Base-by-base conservation (phyloP, 1,140 invertebrate genomes). In the Himalopsyche phryganea region DNA sequence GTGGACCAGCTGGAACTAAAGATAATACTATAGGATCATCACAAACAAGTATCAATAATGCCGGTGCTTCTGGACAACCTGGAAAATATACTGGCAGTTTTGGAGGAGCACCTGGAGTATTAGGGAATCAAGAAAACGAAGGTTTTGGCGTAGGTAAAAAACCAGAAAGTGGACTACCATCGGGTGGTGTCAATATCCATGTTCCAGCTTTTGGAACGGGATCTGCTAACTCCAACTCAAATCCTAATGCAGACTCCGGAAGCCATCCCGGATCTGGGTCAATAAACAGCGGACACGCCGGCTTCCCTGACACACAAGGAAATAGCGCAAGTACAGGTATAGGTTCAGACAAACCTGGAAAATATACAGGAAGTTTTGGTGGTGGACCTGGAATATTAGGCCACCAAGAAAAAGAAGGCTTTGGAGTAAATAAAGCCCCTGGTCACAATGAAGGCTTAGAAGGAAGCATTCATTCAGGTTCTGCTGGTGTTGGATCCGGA, bases 311-410 rank as follows among this genome's bases (percentile, higher is more conserved):
- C 20, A 33, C 11, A 9, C 1, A 18, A 28, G 15, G 20, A 40
- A 6, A n/a, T 15, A 46, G n/a, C n/a, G n/a, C 6, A 5, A 15
- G 4, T 9, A 11, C 13, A 3, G 23, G 23, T 9, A 28, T 28
- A 28, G 23, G 3, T 28, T 48, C 10, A 11, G 40, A 18, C 23
- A 33, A 57, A 15, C 46, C 28, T 33, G 48, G 47, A 51, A 45
- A 61, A 35, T 63, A 63, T 36, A 50, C 45, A 7, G 60, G 55
- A n/a, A 14, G 50, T 20, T 58, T 58, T 45, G 54, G 60, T 41
- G 60, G 60, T 32, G 42, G 35, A 28, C 44, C 54, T 15, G 49
- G 54, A 20, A 58, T 62, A 45, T 50, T 56, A 18, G 54, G 50
- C 6, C 14, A 57, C 15, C 54, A 57, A 57, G 38, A 49, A 18